A percentile compares a stretch with the other conserved stretches of the same genome.
phyloP scores from a whole-genome alignment of 2,888 invertebrate genomes.

The Schizotus pectinicornis region DNA sequence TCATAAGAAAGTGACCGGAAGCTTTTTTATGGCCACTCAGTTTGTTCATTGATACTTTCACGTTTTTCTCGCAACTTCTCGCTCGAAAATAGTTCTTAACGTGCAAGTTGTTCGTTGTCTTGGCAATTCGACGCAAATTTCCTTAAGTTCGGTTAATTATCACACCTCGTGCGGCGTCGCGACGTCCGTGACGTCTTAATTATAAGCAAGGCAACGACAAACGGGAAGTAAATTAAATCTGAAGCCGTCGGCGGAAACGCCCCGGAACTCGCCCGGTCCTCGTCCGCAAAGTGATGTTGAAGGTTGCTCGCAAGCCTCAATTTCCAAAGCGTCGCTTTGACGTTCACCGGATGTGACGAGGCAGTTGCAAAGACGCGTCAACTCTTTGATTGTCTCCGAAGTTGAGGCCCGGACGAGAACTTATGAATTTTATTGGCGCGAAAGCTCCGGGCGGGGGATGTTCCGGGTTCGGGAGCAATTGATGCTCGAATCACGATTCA shows the following conservation, averaged over 20 bases:
- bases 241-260: conserved; percentile 11
- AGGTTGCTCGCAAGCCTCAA: conserved; percentile 2
- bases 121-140: no score
- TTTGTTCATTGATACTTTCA: no score
- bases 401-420: neutral
- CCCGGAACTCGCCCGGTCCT: conserved; percentile 2
- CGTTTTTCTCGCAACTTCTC: no score
- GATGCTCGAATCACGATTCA: no score
- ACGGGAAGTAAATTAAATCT: conserved; percentile 23
- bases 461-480: no score
- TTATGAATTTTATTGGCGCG: neutral
- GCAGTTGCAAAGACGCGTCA: neutral
- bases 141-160: no score
- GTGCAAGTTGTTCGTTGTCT: no score
- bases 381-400: conserved; percentile 10
- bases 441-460: no score
- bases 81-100: neutral
- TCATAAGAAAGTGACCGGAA: no score
- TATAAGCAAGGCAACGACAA: conserved; percentile 22
- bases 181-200: conserved; percentile 11
- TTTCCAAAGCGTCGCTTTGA: neutral
- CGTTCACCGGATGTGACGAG: neutral
- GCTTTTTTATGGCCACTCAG: no score
- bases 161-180: neutral
- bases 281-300: conserved; percentile 11